A percentile compares a stretch with the other conserved stretches of the same genome.
Evolutionary conservation across 2,113 vertebrate species (phyloP).

Genomic region (Suncus etruscus): DNA sequence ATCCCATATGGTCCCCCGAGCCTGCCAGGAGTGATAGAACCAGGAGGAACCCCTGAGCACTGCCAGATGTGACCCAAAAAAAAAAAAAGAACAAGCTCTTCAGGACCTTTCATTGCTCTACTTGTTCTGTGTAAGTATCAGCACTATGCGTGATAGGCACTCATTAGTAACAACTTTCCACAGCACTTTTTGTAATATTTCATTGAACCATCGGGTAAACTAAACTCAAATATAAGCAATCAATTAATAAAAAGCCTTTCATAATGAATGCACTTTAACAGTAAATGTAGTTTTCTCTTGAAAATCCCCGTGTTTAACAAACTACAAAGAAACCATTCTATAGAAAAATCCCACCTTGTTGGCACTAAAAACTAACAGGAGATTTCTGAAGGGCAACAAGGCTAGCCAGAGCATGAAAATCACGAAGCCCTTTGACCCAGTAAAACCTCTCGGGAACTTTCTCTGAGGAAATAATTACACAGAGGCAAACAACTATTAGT

Average conservation of each 20-base stretch:
- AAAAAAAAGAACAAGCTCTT: conserved; percentile 12
- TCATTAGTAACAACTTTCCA: neutral
- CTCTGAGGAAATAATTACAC: conserved; percentile 59
- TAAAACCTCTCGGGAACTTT: conserved; percentile 64
- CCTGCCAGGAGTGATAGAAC: too few relatives aligned
- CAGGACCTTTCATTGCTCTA: conserved; percentile 19
- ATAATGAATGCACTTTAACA: neutral
- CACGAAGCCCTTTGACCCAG: conserved; percentile 70
- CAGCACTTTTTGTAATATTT: neutral
- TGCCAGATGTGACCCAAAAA: too few relatives aligned
- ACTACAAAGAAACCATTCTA: conserved; percentile 19
- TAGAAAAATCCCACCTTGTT: neutral
- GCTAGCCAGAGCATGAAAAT: conserved; percentile 43
- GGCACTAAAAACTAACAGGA: neutral
- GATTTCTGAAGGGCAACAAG: neutral
- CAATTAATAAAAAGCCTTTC: conserved; percentile 24
- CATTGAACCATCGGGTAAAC: conserved; percentile 22
- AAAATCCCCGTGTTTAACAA: conserved; percentile 46
- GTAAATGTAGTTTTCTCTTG: conserved; percentile 4
- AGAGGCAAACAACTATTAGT: conserved; percentile 62
- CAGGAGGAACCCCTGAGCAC: too few relatives aligned
- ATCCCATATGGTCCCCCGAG: too few relatives aligned
- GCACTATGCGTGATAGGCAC: neutral
- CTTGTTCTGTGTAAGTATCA: neutral
- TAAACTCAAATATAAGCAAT: conserved; percentile 41